phyloP scores from a whole-genome alignment of 2,113 vertebrate species.

The Callorhinus ursinus region DNA sequence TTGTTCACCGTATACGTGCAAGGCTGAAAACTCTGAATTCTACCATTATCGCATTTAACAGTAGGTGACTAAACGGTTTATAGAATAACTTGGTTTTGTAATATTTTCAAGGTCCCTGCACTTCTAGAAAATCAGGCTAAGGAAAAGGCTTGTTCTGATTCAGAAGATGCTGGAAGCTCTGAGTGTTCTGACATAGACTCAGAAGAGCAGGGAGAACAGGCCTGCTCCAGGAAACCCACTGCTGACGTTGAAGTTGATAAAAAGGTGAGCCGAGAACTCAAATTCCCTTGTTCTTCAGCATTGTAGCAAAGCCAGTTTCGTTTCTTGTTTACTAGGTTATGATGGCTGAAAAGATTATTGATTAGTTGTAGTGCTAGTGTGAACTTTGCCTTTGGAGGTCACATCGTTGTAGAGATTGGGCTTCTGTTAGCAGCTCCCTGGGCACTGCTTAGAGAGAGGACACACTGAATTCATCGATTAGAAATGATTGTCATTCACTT shows the following conservation, averaged over 20 bases:
- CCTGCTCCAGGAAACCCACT: constrained; percentile 76
- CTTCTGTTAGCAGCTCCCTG: not conserved
- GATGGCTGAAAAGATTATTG: not conserved
- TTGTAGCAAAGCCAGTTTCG: not conserved
- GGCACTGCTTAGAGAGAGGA: not conserved
- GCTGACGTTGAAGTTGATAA: constrained; percentile 84
- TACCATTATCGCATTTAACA: not conserved
- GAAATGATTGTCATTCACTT: not conserved
- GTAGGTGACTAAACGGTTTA: not conserved
- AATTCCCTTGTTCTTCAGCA: not conserved
- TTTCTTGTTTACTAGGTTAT: not conserved
- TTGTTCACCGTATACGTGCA: not conserved
- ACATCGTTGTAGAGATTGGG: not conserved
- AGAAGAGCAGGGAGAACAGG: constrained; percentile 75
- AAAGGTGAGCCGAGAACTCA: constrained; percentile 87
- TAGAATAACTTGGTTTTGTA: constrained; percentile 21
- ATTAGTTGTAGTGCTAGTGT: not conserved
- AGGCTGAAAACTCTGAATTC: not conserved
- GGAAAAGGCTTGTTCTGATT: constrained; percentile 79
- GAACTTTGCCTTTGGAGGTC: not conserved
- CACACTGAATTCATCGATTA: not conserved
- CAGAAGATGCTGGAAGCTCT: constrained; percentile 82
- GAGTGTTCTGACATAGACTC: constrained; percentile 77
- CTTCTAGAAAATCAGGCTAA: constrained; percentile 88
- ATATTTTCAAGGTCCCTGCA: constrained; percentile 90